Evolutionary conservation across 2,797 vertebrate species (phyloP).

Genomic region (Anniella stebbinsi): DNA sequence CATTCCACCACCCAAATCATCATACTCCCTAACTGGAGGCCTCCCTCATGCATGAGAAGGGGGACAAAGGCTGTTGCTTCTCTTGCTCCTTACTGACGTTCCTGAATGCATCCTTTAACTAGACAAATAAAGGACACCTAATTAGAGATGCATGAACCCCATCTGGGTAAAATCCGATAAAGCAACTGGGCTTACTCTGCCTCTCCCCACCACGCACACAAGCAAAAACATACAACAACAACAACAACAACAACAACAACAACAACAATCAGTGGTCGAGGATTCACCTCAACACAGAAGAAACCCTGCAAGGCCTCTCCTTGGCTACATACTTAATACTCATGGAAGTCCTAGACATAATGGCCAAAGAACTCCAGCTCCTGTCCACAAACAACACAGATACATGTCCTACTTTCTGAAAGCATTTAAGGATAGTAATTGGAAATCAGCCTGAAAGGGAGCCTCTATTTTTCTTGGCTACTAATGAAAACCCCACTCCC

Average conservation of each 20-base stretch:
- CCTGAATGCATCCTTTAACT: background rate
- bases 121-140: background rate
- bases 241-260: background rate
- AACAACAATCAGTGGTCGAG: background rate
- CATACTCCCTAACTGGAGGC: background rate
- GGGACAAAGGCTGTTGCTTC: background rate
- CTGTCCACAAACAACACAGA: background rate
- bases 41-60: too few species aligned
- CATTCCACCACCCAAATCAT: background rate
- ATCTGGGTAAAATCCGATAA: background rate
- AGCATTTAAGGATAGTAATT: background rate
- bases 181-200: background rate
- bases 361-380: background rate
- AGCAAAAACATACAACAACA: too few species aligned
- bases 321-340: too few species aligned
- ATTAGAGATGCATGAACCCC: background rate
- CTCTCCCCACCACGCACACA: too few species aligned
- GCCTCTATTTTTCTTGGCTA: background rate
- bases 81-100: background rate
- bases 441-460: background rate
- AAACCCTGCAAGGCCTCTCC: too few species aligned
- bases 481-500: background rate
- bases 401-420: background rate
- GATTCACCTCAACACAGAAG: too few species aligned
- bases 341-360: too few species aligned